Conservation (phyloP, 2,888 invertebrate genomes). For the Drosophila paramelanica region DNA sequence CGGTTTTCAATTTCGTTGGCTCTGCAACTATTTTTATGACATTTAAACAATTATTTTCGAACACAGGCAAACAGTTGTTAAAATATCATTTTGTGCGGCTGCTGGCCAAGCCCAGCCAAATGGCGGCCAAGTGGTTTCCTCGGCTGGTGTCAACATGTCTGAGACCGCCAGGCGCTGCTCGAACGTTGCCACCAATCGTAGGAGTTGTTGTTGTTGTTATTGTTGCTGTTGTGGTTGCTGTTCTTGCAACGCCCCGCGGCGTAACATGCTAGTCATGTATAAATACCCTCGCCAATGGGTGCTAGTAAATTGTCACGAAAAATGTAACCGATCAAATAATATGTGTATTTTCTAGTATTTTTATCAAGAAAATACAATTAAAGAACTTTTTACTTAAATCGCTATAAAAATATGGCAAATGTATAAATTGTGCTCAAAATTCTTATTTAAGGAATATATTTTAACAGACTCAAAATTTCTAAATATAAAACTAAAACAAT, state of each 20-base stretch:
- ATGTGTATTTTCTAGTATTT: neutral
- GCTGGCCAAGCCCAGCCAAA: constrained; percentile 49
- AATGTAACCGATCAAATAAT: neutral
- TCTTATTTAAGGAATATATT: too few species aligned
- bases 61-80: constrained; percentile 55
- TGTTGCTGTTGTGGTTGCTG: constrained; percentile 32
- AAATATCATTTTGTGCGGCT: constrained; percentile 64
- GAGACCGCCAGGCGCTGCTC: constrained; percentile 55
- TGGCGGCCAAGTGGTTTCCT: constrained; percentile 51
- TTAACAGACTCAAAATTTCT: too few species aligned
- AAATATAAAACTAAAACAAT: too few species aligned
- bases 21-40: constrained; percentile 68
- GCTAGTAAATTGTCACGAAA: neutral
- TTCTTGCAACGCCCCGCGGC: constrained; percentile 62
- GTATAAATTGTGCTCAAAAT: too few species aligned
- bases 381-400: too few species aligned
- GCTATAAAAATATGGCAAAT: too few species aligned
- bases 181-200: constrained; percentile 41
- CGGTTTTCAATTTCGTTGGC: constrained; percentile 7
- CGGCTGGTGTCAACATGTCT: constrained; percentile 79
- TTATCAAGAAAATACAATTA: neutral
- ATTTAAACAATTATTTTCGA: constrained; percentile 78
- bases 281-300: constrained; percentile 27
- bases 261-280: constrained; percentile 45
- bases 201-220: constrained; percentile 18